A percentile compares a stretch with the other conserved stretches of the same genome.
These are phyloP conservation scores for Labroides dimidiatus DNA, from an alignment of 2,797 vertebrate genomes.

Conservation along the genomic window DNA sequence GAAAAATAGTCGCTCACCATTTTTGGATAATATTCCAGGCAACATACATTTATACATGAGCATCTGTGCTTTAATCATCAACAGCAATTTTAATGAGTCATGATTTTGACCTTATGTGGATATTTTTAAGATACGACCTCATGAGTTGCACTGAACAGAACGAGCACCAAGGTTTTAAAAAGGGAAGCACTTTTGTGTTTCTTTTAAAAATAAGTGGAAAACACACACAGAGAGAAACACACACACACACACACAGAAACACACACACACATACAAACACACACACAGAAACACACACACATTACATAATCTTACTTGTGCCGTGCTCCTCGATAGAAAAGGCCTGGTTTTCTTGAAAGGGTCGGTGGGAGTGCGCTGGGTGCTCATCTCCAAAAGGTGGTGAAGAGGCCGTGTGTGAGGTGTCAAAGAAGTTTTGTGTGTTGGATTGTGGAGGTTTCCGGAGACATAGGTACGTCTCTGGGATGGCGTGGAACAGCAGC, in stretches of 20 bases:
- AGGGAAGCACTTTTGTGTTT: background rate
- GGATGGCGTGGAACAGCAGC: slow-evolving; percentile 94
- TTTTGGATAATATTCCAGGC: background rate
- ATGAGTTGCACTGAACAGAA: background rate
- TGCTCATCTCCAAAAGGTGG: slow-evolving; percentile 91
- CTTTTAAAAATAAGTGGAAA: background rate
- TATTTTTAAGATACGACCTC: slow-evolving; percentile 9
- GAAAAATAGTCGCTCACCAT: slow-evolving; percentile 3
- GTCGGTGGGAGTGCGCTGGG: slow-evolving; percentile 85
- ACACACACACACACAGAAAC: slow-evolving; percentile 25
- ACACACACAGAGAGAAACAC: background rate
- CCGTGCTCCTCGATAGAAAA: slow-evolving; percentile 96
- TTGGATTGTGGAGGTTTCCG: slow-evolving; percentile 84
- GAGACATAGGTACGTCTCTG: slow-evolving; percentile 93
- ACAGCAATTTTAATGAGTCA: slow-evolving; percentile 7
- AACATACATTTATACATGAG: slow-evolving; percentile 35
- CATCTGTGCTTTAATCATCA: slow-evolving; percentile 39
- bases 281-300: slow-evolving; percentile 26
- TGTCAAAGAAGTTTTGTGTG: slow-evolving; percentile 93
- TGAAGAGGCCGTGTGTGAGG: slow-evolving; percentile 83
- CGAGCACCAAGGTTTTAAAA: background rate
- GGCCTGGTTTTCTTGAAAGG: slow-evolving; percentile 94
- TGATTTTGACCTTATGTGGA: background rate
- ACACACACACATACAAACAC: background rate
- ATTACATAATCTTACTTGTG: slow-evolving; percentile 85